Percentiles rank a stretch among this genome's conserved stretches.
Conservation (phyloP, 2,113 vertebrate genomes). For the Scophthalmus maximus region DNA sequence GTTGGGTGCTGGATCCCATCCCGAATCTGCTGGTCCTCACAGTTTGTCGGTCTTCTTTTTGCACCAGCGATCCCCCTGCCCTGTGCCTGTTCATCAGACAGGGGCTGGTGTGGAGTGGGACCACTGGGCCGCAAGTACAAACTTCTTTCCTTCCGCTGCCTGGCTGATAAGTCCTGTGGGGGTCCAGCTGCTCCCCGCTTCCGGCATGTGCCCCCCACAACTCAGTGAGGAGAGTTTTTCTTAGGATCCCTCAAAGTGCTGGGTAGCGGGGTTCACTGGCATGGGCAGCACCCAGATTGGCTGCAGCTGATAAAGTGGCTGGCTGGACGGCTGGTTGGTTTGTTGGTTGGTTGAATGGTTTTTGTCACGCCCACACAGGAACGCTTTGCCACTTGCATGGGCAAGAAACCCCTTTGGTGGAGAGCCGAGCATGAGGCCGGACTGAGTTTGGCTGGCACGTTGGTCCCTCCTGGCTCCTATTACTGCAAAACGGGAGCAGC, state of each 20-base stretch:
- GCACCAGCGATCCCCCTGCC: slow-evolving; percentile 72
- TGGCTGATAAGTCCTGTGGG: slow-evolving; percentile 73
- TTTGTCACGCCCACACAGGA: slow-evolving; percentile 21
- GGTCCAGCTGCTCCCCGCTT: slow-evolving; percentile 65
- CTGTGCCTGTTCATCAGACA: slow-evolving; percentile 74
- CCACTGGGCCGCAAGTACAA: slow-evolving; percentile 80
- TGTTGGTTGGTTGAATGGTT: slow-evolving; percentile 50
- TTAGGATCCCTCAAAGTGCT: slow-evolving; percentile 61
- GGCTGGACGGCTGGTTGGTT: slow-evolving; percentile 54
- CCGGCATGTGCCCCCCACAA: slow-evolving; percentile 70
- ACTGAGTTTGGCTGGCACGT: slow-evolving; percentile 63
- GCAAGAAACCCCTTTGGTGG: slow-evolving; percentile 29
- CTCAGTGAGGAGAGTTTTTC: slow-evolving; percentile 54
- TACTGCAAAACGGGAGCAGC: slow-evolving; percentile 27
- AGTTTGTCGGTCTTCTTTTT: slow-evolving; percentile 75
- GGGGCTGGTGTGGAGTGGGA: slow-evolving; percentile 80
- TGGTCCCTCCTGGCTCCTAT: slow-evolving; percentile 49
- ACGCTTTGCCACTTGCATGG: slow-evolving; percentile 70
- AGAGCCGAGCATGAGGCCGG: slow-evolving; percentile 65
- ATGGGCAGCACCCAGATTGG: slow-evolving; percentile 52
- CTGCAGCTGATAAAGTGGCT: slow-evolving; percentile 62
- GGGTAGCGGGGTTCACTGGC: slow-evolving; percentile 46
- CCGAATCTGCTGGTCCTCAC: slow-evolving; percentile 53
- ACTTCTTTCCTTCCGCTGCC: slow-evolving; percentile 78
- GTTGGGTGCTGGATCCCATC: slow-evolving; percentile 6